Base-by-base conservation (phyloP, 1,140 invertebrate genomes). In the Latrodectus geometricus region DNA sequence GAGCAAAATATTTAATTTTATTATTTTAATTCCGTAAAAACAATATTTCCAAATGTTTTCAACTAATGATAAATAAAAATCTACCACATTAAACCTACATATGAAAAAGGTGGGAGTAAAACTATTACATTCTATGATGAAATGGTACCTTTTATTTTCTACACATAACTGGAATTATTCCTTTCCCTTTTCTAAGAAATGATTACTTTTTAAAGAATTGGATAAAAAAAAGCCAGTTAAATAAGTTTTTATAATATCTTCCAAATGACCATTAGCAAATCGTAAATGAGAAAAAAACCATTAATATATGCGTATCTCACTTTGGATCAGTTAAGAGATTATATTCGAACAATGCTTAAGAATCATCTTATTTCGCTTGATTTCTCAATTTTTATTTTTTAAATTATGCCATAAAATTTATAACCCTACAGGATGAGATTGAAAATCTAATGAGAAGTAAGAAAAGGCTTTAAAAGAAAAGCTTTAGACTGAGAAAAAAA, bases 211-310 rank as follows among this genome's bases (percentile, higher is more conserved):
- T 73, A 49, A 73, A 61, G 11, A 17, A 61, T 61, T 61, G 54
- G 20, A 54, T 49, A 72, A 74, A 69, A 76, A 84, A 76, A 84
- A 75, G 35, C 68, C 54, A 48, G 61, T 76, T 76, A 84, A 84
- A 76, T 84, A 75, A 76, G 61, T 68, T 80, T 80, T 80, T 80
- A 70, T 80, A 74, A 61, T 83, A 72, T 84, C 74, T 76, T 61
- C 68, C 20, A 52, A 48, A 52, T 54, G 49, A 20, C 61, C 72
- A 76, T 84, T 76, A 76, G 61, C 35, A 50, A 84, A 84, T 75
- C 49, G 82, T 50, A 50, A 76, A 76, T 84, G 74, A 49, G 61
- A 52, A 84, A 84, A 76, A 56, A 84, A 76, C 74, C 74, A 84
- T 84, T 84, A 84, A 66, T 84, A 54, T 21, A 76, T 76, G 68